Evolutionary conservation across 2,797 vertebrate genomes (phyloP), one percentile per base, ranked within the genome.

Genomic region (Acanthiza pusilla): DNA sequence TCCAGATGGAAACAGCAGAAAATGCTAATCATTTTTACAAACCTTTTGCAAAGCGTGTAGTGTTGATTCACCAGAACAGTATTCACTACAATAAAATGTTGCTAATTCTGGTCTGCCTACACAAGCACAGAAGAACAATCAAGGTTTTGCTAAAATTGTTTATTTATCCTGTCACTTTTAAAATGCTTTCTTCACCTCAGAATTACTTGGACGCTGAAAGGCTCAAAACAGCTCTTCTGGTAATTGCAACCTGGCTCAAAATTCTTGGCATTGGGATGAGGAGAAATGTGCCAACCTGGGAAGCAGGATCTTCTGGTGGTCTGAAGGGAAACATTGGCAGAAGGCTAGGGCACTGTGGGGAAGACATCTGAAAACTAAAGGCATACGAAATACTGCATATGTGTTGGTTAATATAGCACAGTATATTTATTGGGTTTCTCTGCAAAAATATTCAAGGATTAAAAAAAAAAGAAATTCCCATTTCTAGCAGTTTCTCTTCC

Each of bases 1-100:
- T 86, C 47, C 77, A 73, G 63, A 91, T 86, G 70, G 76, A 80
- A 93, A 86, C 23, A 93, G 43, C 47, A 89, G 80, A 96, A 96
- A 91, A 88, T 18, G 13, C 11, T 84, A 73, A 78, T 53, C 0
- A 62, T 81, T 81, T 87, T 73, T 82, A 36, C 51, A 73, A 88
- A 88, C 3, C 7, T 84, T 84, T 93, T 89, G 54, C 55, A 76
- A 85, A 91, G 26, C 32, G 42, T 66, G n/a, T 84, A n/a, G 29
- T 26, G 18, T 82, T 81, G 85, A 30, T 75, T 94, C 70, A 89
- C 43, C 58, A 73, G 62, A 78, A 68, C 18, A 84, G 25, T 30
- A 68, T 34, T 78, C 58, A 34, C n/a, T 61, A 68, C 47, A 78
- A 72, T 77, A 66, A 91, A 85, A 90, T 78, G 43, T 88, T 88